Evolutionary conservation across 1,140 invertebrate species (phyloP).

Genomic region (Drosophila varians): DNA sequence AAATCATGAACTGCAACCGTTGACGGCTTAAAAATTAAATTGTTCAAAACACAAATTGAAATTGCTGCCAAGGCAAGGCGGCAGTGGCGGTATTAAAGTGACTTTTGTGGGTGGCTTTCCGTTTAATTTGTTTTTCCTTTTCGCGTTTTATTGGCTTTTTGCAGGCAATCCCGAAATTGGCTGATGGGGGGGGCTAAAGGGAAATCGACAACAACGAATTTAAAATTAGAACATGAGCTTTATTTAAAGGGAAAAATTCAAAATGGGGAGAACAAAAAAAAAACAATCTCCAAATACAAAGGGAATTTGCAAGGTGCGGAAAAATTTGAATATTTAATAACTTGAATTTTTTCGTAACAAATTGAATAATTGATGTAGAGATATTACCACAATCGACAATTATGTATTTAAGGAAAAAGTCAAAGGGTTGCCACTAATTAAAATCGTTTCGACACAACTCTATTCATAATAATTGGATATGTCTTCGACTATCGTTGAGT

Average conservation of each 20-base stretch:
- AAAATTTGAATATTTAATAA: conserved; percentile 6
- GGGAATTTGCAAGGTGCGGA: conserved; percentile 18
- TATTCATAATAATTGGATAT: conserved; percentile 25
- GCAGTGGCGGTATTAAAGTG: conserved; percentile 44
- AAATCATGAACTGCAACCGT: conserved; percentile 26
- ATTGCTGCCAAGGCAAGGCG: conserved; percentile 42
- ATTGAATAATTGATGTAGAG: not conserved
- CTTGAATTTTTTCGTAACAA: not conserved
- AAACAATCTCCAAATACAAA: not conserved
- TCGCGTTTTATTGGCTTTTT: conserved; percentile 37
- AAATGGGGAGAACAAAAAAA: too few relatives aligned
- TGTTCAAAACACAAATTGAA: conserved; percentile 65
- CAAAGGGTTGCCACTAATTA: not conserved
- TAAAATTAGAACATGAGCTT: conserved; percentile 9
- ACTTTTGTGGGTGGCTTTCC: conserved; percentile 47
- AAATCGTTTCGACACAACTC: conserved; percentile 1
- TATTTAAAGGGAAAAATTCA: not conserved
- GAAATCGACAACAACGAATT: conserved; percentile 12
- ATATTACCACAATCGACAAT: not conserved
- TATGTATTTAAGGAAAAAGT: too few relatives aligned
- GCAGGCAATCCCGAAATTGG: conserved; percentile 17
- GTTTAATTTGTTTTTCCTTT: conserved; percentile 36
- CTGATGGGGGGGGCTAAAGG: conserved; percentile 10
- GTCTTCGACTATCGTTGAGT: conserved; percentile 8
- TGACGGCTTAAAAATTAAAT: conserved; percentile 55